Percentiles rank a stretch among this genome's conserved stretches.
Evolutionary conservation across 2,888 invertebrate genomes (phyloP).

Genomic region (Acrocyrtus sp.): DNA sequence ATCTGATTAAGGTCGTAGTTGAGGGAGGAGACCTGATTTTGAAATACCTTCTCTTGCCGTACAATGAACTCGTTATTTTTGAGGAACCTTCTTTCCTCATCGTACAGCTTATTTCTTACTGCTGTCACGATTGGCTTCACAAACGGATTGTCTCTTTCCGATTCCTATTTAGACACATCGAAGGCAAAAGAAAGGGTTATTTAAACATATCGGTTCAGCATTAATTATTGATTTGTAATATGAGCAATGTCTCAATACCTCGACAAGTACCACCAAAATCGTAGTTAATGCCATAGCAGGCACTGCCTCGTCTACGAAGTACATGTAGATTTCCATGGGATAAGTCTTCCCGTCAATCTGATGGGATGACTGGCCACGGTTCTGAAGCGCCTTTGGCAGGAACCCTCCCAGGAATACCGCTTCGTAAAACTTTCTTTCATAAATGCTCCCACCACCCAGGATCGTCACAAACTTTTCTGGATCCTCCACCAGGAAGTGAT

Average conservation of each 20-base stretch:
- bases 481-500: constrained; percentile 23
- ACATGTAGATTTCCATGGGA: constrained; percentile 55
- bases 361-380: constrained; percentile 31
- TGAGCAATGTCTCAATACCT: constrained; percentile 16
- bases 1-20: background rate
- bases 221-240: too few relatives aligned
- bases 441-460: constrained; percentile 16
- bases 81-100: constrained; percentile 9
- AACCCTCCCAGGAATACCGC: constrained; percentile 45
- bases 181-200: too few relatives aligned
- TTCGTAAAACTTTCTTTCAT: constrained; percentile 47
- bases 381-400: background rate
- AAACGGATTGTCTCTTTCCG: constrained; percentile 15
- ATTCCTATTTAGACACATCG: constrained; percentile 5
- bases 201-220: too few relatives aligned
- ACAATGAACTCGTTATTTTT: background rate
- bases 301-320: constrained; percentile 41
- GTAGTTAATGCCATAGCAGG: constrained; percentile 29
- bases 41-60: constrained; percentile 10
- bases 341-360: constrained; percentile 43
- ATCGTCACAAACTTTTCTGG: constrained; percentile 31
- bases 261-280: constrained; percentile 38
- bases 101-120: constrained; percentile 1
- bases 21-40: constrained; percentile 5
- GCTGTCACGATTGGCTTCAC: constrained; percentile 15